Percentiles rank a stretch among this genome's conserved stretches.
phyloP scores from a whole-genome alignment of 2,113 vertebrate genomes.

The Rhagologus leucostigma region DNA sequence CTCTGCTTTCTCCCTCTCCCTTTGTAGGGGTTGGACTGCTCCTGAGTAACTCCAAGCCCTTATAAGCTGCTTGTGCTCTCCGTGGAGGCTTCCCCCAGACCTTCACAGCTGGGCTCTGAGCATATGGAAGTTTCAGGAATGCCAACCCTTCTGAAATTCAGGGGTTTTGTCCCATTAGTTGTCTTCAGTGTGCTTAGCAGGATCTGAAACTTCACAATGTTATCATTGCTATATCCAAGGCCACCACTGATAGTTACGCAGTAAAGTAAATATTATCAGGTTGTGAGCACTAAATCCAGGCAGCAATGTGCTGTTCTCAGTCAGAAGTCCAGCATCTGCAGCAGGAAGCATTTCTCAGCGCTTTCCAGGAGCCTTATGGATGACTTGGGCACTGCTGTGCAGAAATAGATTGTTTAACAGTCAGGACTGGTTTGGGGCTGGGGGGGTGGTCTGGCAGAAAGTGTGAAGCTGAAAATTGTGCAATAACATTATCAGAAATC shows the following conservation, averaged over 20 bases:
- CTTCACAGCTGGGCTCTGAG: background rate
- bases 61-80: background rate
- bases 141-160: background rate
- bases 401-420: background rate
- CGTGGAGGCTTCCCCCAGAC: background rate
- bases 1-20: background rate
- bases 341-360: background rate
- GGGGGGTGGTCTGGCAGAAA: background rate
- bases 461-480: fast-evolving
- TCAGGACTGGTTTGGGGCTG: background rate
- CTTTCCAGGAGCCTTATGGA: background rate
- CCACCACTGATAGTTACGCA: background rate
- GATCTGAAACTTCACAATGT: background rate
- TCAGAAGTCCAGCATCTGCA: background rate
- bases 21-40: background rate
- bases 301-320: background rate
- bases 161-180: background rate
- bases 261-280: background rate
- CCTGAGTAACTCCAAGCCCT: background rate
- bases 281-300: background rate
- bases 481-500: background rate
- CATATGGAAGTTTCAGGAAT: background rate
- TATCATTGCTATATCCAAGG: background rate
- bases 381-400: background rate
- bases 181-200: background rate